These are phyloP conservation scores for Caranx melampygus DNA, from an alignment of 2,113 vertebrate genomes.

Conservation along the genomic window DNA sequence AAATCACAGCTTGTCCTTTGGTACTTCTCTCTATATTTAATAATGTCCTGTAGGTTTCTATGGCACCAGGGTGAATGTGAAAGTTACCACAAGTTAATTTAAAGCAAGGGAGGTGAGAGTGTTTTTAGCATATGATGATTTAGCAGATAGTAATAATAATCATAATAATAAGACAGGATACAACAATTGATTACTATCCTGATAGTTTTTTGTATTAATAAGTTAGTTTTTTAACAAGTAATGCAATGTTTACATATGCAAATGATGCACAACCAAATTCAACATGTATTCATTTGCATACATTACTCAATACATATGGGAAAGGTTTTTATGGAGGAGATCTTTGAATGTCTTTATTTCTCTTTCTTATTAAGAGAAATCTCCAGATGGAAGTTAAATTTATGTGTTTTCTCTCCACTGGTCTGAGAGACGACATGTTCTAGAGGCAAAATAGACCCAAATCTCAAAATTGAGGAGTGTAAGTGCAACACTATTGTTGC, in stretches of 20 bases:
- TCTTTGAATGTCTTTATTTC: background rate
- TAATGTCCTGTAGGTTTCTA: background rate
- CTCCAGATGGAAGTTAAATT: background rate
- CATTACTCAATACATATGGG: no score
- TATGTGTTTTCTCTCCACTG: background rate
- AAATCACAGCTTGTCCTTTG: background rate
- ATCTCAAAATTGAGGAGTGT: background rate
- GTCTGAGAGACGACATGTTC: background rate
- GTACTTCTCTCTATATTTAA: background rate
- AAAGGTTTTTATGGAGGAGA: background rate
- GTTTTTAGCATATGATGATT: conserved; percentile 15
- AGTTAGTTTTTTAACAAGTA: background rate
- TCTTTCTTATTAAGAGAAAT: no score
- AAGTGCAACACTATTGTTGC: background rate
- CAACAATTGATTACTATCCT: no score
- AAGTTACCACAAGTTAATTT: background rate
- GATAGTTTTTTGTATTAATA: no score
- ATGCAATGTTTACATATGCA: background rate
- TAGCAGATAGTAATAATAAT: conserved; percentile 13
- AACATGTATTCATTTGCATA: background rate
- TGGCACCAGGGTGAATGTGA: background rate
- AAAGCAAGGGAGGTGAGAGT: conserved; percentile 4
- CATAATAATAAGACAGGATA: background rate
- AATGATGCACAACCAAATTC: background rate
- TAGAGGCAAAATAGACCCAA: background rate